Conservation (phyloP, 2,888 invertebrate genomes). For the Sympetrum striolatum region DNA sequence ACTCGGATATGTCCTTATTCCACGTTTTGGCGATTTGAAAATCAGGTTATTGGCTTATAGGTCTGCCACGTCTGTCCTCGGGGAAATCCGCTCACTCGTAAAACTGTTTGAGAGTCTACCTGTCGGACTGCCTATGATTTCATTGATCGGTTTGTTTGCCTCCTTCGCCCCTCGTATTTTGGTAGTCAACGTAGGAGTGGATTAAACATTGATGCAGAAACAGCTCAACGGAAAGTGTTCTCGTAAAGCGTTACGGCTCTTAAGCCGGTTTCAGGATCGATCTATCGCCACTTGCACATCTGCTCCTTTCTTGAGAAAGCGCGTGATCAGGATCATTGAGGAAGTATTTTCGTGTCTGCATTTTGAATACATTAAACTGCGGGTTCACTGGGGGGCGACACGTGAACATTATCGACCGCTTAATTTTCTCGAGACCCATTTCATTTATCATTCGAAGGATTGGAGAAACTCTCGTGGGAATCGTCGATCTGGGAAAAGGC, state of each 20-base stretch:
- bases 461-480: no score
- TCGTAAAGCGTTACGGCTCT: no score
- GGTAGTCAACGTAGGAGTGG: neutral
- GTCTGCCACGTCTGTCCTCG: neutral
- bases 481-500: neutral
- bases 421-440: no score
- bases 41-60: neutral
- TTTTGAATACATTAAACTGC: neutral
- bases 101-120: no score
- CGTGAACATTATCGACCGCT: neutral
- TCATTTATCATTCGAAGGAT: no score
- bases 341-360: neutral
- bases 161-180: neutral
- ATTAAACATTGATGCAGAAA: neutral
- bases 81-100: neutral
- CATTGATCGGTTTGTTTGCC: neutral
- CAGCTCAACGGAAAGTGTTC: no score
- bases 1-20: neutral
- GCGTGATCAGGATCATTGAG: neutral
- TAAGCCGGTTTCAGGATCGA: no score
- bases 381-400: neutral
- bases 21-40: neutral
- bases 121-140: neutral
- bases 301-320: neutral
- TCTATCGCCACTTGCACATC: no score